phyloP scores from a whole-genome alignment of 2,888 invertebrate species.

The Archips crataeganus region DNA sequence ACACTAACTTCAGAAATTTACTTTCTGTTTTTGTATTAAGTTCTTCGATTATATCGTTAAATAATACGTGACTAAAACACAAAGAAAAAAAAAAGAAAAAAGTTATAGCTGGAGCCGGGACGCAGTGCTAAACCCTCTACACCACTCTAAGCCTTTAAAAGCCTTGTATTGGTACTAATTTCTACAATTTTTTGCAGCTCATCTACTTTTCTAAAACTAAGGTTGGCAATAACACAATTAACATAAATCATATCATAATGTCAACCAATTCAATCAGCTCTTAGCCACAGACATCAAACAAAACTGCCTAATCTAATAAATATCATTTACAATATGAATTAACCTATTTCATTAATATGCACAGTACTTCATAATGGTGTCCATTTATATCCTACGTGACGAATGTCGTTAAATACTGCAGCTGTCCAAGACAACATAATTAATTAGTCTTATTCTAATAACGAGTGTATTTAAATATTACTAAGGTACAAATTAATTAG shows the following conservation, averaged over 20 bases:
- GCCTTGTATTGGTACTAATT: too few relatives aligned
- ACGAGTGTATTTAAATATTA: background rate
- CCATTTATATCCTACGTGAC: background rate
- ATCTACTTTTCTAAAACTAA: too few relatives aligned
- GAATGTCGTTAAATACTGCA: background rate
- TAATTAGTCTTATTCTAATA: background rate
- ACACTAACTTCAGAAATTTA: too few relatives aligned
- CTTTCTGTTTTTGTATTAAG: too few relatives aligned
- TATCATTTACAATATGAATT: slow-evolving; percentile 18
- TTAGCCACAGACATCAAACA: slow-evolving; percentile 1
- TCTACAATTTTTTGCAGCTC: too few relatives aligned
- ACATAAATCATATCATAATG: background rate
- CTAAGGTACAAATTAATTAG: background rate
- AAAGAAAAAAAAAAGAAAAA: too few relatives aligned
- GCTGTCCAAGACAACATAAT: background rate
- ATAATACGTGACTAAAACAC: too few relatives aligned
- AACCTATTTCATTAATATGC: slow-evolving; percentile 3
- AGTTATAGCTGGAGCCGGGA: too few relatives aligned
- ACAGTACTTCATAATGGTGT: background rate
- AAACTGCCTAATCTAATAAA: background rate
- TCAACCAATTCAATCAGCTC: background rate
- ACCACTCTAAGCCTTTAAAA: too few relatives aligned
- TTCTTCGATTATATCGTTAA: too few relatives aligned
- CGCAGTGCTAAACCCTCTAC: too few relatives aligned
- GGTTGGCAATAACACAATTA: too few relatives aligned